Base-by-base conservation (phyloP, 2,113 vertebrate species). In the Pseudopipra pipra region DNA sequence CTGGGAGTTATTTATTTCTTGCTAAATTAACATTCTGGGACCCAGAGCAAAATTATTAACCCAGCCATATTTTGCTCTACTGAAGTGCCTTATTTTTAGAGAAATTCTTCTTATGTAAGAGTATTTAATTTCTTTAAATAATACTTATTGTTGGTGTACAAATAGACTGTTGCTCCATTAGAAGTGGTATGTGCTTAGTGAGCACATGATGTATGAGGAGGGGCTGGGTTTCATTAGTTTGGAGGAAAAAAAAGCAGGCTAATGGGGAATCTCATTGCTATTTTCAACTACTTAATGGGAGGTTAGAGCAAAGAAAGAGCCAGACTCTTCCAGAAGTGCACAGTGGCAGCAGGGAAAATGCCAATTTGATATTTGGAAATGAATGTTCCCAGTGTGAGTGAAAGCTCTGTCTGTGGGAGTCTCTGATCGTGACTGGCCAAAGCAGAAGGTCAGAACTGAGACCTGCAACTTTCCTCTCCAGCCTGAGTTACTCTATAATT, bases 1-100 rank as follows among this genome's bases (percentile, higher is more conserved):
- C 84, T 85, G 39, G 41, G 71, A 74, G 87, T 96, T 96, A 93
- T 90, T 97, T 96, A 93, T 97, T 96, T 93, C 91, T 91, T 86
- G 58, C 83, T 66, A 68, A 85, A 78, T 91, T 90, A 86, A 27
- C 65, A 31, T 93, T 84, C 87, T 62, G 66, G 49, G 68, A 92
- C 91, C 65, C 78, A 76, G 81, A 88, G 75, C 54, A 77, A 86
- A 90, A 91, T 62, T 27, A 74, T 85, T 95, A 96, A 94, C 52
- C 79, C 86, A 74, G 44, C 35, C 41, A 8, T 72, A 79, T 68
- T 87, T 95, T 85, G 13, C n/a, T 78, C 35, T 82, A 24, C 51
- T 90, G 68, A 84, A 70, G 82, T 58, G 19, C 61, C 52, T 63
- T 55, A 41, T 75, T 93, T 94, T 88, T 54, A 79, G 59, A 51